Conservation (phyloP, 2,797 vertebrate species). For the Falco peregrinus region DNA sequence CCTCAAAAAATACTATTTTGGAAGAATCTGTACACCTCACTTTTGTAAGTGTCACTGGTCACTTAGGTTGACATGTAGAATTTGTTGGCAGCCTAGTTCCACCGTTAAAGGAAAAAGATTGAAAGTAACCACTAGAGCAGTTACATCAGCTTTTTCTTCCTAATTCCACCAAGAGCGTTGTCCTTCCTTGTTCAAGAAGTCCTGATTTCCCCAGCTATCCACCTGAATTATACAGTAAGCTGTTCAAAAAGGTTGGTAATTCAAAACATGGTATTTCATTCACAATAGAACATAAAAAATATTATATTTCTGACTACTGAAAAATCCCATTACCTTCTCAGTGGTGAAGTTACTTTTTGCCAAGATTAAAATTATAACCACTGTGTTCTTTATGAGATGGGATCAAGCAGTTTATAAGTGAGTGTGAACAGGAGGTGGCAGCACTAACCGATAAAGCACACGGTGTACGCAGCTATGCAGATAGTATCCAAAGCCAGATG, state of each 20-base stretch:
- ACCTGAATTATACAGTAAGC: background rate
- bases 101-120: background rate
- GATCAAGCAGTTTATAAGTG: constrained; percentile 71
- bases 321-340: background rate
- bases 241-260: background rate
- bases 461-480: constrained; percentile 51
- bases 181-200: background rate
- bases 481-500: constrained; percentile 68
- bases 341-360: background rate
- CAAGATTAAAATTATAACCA: background rate
- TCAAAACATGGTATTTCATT: background rate
- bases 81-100: background rate
- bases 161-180: background rate
- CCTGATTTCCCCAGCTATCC: background rate
- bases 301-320: background rate
- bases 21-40: background rate
- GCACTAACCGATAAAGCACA: constrained; percentile 74
- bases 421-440: constrained; percentile 81
- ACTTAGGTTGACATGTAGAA: background rate
- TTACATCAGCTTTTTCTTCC: background rate
- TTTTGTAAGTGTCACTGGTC: background rate
- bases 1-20: background rate
- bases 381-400: constrained; percentile 36
- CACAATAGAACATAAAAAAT: accelerated
- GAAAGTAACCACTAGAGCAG: background rate